A percentile compares a stretch with the other conserved stretches of the same genome.
phyloP scores from a whole-genome alignment of 1,140 invertebrate genomes.

The Drosophila nannoptera region DNA sequence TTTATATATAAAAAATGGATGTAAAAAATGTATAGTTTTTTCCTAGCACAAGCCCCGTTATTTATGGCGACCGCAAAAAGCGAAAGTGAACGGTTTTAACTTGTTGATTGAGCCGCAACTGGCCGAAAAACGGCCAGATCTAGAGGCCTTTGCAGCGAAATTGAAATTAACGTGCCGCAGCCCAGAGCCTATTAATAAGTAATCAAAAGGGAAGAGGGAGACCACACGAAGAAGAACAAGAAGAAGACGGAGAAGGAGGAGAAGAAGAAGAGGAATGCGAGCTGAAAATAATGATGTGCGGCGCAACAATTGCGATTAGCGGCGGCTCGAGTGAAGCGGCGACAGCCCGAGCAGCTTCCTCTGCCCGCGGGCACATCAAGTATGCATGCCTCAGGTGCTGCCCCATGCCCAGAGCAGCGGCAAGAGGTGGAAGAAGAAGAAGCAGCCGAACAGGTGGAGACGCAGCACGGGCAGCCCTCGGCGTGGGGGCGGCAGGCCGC shows the following conservation, averaged over 20 bases:
- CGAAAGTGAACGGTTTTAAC: conserved; percentile 27
- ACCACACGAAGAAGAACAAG: too few relatives aligned
- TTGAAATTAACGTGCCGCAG: conserved; percentile 41
- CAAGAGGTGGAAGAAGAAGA: not conserved
- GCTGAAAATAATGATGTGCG: conserved; percentile 42
- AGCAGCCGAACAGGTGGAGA: not conserved
- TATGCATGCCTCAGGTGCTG: conserved; percentile 43
- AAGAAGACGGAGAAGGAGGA: too few relatives aligned
- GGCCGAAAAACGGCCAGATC: conserved; percentile 39
- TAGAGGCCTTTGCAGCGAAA: conserved; percentile 19
- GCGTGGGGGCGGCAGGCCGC: not conserved
- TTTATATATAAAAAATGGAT: too few relatives aligned
- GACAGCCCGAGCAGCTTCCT: conserved; percentile 7
- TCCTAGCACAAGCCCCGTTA: too few relatives aligned
- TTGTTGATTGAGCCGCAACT: conserved; percentile 40
- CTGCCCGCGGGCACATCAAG: conserved; percentile 41
- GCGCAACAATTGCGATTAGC: conserved; percentile 45
- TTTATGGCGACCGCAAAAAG: conserved; percentile 7
- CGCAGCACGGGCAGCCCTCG: not conserved
- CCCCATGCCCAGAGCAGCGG: conserved; percentile 27
- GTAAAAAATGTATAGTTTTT: too few relatives aligned
- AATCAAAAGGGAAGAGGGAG: too few relatives aligned
- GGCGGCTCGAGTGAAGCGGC: conserved; percentile 18
- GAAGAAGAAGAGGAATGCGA: too few relatives aligned
- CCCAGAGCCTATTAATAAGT: conserved; percentile 32